These are phyloP conservation scores for Arvicanthis niloticus DNA, from an alignment of 2,113 vertebrate species.

Conservation along the genomic window DNA sequence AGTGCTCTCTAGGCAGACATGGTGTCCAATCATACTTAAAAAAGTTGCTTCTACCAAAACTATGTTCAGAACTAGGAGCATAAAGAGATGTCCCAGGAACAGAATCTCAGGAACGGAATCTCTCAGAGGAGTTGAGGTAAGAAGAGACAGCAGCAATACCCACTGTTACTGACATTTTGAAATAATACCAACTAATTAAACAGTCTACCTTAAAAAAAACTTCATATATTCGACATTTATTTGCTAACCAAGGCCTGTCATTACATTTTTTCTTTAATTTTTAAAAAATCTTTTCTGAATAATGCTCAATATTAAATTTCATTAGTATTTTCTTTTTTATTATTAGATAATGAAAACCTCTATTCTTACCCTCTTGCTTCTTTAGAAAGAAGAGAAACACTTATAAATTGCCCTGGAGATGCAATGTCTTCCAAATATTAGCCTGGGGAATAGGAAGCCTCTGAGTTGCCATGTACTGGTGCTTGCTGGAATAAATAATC, in stretches of 20 bases:
- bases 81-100: background rate
- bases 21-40: background rate
- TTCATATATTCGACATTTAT: constrained; percentile 55
- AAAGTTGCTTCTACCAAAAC: background rate
- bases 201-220: constrained; percentile 20
- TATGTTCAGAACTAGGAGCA: background rate
- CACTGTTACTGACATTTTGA: constrained; percentile 39
- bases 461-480: constrained; percentile 60
- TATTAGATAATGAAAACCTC: constrained; percentile 69
- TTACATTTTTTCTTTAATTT: constrained; percentile 65
- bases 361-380: background rate
- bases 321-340: constrained; percentile 73
- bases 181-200: constrained; percentile 69
- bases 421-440: constrained; percentile 84
- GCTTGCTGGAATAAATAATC: constrained; percentile 83
- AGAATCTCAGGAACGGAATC: background rate
- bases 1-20: background rate
- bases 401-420: constrained; percentile 79
- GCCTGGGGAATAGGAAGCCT: constrained; percentile 79
- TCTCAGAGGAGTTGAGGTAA: background rate
- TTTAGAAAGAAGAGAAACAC: constrained; percentile 64
- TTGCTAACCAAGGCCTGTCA: constrained; percentile 66
- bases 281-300: constrained; percentile 22
- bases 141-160: constrained; percentile 4
- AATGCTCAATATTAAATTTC: constrained; percentile 68